Base-by-base conservation (phyloP, 2,888 invertebrate genomes). In the Colostygia pectinataria region DNA sequence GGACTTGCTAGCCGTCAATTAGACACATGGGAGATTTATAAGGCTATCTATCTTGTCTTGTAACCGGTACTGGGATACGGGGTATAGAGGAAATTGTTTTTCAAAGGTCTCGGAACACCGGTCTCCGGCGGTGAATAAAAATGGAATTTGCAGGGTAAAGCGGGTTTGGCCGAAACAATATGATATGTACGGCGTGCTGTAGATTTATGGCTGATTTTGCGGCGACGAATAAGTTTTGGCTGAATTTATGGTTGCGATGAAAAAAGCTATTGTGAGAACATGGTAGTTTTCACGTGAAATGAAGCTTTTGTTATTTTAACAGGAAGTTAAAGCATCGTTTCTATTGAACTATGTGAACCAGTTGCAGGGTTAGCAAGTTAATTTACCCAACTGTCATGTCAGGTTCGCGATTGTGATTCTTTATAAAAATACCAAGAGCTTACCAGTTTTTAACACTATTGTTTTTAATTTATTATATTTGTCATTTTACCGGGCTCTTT, bases 1-100 rank as follows among this genome's bases (percentile, higher is more conserved):
- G 71, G 72, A 74, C 77, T 73, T 77, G 72, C 73, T 71, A 71
- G 68, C 81, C 82, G 83, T 85, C 88, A 85, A 85, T 85, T 86
- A 87, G 84, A 86, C 84, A 80, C 76, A 71, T 72, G 70, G 73
- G 72, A 83, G 85, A 87, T 88, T 87, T 88, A 87, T 87, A 79
- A 64, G 74, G 74, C 83, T 73, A 86, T 88, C 77, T 76, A 78
- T 88, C 86, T 87, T 83, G 74, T 73, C 75, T 68, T 68, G 71
- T 68, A 70, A 66, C 62, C 63, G 54, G 34, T 27, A 27, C 29
- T 41, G 41, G 61, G 65, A 61, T 67, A 61, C 63, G 59, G 63
- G 60, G n/a, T n/a, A 65, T 59, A 66, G 61, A 66, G 77, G 77
- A 81, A 80, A 84, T 80, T 80, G 82, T 81, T 83, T 82, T 80